Conservation (phyloP, 2,113 vertebrate species). For the Apteryx owenii region DNA sequence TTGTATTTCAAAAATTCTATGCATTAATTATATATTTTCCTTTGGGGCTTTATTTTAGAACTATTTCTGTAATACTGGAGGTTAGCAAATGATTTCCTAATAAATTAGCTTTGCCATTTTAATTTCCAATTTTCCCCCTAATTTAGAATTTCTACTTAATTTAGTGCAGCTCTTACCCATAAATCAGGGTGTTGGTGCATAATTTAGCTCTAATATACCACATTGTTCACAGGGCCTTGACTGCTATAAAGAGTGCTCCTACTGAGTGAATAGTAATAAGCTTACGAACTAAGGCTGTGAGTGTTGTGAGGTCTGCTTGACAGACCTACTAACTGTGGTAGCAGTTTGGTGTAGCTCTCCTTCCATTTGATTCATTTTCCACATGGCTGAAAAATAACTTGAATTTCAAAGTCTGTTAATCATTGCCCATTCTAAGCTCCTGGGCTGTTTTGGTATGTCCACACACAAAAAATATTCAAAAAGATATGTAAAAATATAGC, state of each 20-base stretch:
- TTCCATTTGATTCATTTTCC: neutral
- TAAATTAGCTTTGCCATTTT: constrained; percentile 54
- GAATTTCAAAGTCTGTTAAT: fast-evolving
- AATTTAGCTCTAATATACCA: constrained; percentile 28
- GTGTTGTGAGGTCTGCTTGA: neutral
- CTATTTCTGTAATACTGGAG: constrained; percentile 27
- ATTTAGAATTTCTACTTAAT: constrained; percentile 63
- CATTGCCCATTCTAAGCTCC: too few relatives aligned
- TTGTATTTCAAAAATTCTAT: neutral
- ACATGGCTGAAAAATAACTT: neutral
- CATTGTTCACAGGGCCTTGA: constrained; percentile 16
- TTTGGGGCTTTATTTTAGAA: constrained; percentile 42
- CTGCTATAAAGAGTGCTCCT: neutral
- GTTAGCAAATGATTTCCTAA: constrained; percentile 50
- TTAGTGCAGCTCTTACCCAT: constrained; percentile 31
- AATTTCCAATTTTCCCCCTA: constrained; percentile 56
- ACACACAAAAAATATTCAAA: neutral
- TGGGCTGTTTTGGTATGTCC: fast-evolving
- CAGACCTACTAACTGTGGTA: neutral
- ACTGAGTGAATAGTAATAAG: neutral
- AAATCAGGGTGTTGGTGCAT: constrained; percentile 40
- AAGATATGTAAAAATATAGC: too few relatives aligned
- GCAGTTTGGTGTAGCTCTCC: neutral
- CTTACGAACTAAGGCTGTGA: neutral
- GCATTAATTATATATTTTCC: constrained; percentile 31